phyloP scores from a whole-genome alignment of 2,888 invertebrate species.

The Dolichomitus sp. region DNA sequence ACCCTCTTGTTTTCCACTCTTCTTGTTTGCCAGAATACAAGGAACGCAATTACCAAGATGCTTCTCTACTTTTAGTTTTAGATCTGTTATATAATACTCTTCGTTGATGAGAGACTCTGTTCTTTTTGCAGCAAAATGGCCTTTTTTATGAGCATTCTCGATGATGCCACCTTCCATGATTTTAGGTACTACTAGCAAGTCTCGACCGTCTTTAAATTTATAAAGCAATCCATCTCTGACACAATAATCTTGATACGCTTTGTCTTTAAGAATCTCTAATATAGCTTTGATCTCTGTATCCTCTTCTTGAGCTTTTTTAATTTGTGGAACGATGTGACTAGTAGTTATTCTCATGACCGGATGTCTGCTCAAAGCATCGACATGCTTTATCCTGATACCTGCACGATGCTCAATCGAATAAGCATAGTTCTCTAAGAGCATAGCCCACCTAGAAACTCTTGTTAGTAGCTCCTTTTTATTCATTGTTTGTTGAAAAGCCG shows the following conservation, averaged over 20 bases:
- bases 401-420: constrained; percentile 71
- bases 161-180: no score
- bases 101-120: no score
- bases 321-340: neutral
- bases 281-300: neutral
- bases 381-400: constrained; percentile 69
- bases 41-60: constrained; percentile 64
- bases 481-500: constrained; percentile 58
- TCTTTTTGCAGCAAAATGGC: constrained; percentile 39
- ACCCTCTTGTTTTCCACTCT: constrained; percentile 74
- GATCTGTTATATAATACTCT: constrained; percentile 31
- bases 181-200: constrained; percentile 46
- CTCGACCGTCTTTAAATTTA: constrained; percentile 4
- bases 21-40: constrained; percentile 72
- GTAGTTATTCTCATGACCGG: constrained; percentile 52
- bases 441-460: constrained; percentile 69
- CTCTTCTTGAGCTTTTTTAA: constrained; percentile 10
- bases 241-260: constrained; percentile 16
- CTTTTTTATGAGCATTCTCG: constrained; percentile 41
- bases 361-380: constrained; percentile 70
- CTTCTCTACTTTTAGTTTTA: constrained; percentile 45
- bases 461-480: constrained; percentile 64
- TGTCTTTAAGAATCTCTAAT: neutral
- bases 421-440: constrained; percentile 68
- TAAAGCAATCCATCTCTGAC: constrained; percentile 36